phyloP scores from a whole-genome alignment of 2,797 vertebrate genomes.

The Pterois miles region DNA sequence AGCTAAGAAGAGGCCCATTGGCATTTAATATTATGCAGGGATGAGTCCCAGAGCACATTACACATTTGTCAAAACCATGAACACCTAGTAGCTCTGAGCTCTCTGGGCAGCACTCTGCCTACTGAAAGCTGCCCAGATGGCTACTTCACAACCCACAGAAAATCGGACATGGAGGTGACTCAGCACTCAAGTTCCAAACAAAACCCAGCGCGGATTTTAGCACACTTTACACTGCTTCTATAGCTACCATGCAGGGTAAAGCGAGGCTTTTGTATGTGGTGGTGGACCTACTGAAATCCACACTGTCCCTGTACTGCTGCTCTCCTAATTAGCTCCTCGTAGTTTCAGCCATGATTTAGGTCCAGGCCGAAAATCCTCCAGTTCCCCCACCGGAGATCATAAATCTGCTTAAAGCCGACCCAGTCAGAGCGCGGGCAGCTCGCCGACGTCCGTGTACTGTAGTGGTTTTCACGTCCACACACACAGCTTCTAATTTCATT shows the following conservation, averaged over 20 bases:
- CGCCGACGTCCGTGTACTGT: conserved; percentile 37
- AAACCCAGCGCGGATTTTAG: conserved; percentile 38
- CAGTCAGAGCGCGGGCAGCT: conserved; percentile 43
- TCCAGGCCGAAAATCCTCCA: conserved; percentile 48
- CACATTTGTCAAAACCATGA: conserved; percentile 60
- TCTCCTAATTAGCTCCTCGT: conserved; percentile 73
- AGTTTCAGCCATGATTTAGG: conserved; percentile 76
- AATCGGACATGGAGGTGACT: conserved; percentile 53
- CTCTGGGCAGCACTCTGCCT: conserved; percentile 38
- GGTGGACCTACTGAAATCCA: conserved; percentile 53
- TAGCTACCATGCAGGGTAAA: conserved; percentile 27
- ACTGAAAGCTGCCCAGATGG: conserved; percentile 60
- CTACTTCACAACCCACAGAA: conserved; percentile 45
- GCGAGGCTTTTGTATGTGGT: conserved; percentile 26
- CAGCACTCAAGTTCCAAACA: conserved; percentile 42
- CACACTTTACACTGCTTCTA: conserved; percentile 30
- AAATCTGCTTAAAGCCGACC: conserved; percentile 72
- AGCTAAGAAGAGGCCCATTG: conserved; percentile 25
- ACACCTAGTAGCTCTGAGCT: conserved; percentile 36
- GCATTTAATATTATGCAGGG: conserved; percentile 53
- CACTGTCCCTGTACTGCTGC: conserved; percentile 45
- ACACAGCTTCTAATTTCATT: conserved; percentile 78
- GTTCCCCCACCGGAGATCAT: conserved; percentile 62
- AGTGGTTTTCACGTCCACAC: conserved; percentile 45
- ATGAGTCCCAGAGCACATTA: conserved; percentile 60